These are phyloP conservation scores for silkworm (Bombyx mori) DNA, from an alignment of 1,140 invertebrate species.

Conservation along the genomic window DNA sequence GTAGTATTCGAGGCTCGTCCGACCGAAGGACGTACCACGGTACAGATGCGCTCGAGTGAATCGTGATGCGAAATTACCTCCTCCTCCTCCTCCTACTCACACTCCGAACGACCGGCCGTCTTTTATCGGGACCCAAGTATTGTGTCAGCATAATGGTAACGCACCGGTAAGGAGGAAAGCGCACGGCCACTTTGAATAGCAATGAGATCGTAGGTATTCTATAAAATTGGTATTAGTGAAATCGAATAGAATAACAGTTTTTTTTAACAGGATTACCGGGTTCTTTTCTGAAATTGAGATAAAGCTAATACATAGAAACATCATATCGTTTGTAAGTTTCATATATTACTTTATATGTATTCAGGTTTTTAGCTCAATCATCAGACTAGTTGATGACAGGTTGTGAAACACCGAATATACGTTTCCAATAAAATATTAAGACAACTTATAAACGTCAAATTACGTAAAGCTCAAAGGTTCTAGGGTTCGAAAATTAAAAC, in stretches of 20 bases:
- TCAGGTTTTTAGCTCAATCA: too few species aligned
- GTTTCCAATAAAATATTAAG: too few species aligned
- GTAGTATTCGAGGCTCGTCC: conserved; percentile 34
- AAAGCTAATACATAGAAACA: too few species aligned
- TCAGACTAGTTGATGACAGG: too few species aligned
- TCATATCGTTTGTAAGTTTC: too few species aligned
- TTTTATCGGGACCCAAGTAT: conserved; percentile 19
- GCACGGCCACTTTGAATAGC: conserved; percentile 17
- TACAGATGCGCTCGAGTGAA: conserved; percentile 47
- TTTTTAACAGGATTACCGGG: background rate
- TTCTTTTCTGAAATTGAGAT: background rate
- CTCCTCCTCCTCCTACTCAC: conserved; percentile 11
- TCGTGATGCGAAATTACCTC: conserved; percentile 38
- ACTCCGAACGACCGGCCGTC: conserved; percentile 11
- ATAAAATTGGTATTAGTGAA: conserved; percentile 10
- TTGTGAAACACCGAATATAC: too few species aligned
- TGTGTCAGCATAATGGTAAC: conserved; percentile 25
- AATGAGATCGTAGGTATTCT: conserved; percentile 14
- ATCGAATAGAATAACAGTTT: background rate
- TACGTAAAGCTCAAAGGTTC: too few species aligned
- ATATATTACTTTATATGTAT: too few species aligned
- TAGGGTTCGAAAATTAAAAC: too few species aligned
- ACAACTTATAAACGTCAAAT: too few species aligned
- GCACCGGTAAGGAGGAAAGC: conserved; percentile 24
- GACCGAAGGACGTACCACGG: conserved; percentile 35